Evolutionary conservation across 2,888 invertebrate genomes (phyloP).

Genomic region (Drosophila siamana): DNA sequence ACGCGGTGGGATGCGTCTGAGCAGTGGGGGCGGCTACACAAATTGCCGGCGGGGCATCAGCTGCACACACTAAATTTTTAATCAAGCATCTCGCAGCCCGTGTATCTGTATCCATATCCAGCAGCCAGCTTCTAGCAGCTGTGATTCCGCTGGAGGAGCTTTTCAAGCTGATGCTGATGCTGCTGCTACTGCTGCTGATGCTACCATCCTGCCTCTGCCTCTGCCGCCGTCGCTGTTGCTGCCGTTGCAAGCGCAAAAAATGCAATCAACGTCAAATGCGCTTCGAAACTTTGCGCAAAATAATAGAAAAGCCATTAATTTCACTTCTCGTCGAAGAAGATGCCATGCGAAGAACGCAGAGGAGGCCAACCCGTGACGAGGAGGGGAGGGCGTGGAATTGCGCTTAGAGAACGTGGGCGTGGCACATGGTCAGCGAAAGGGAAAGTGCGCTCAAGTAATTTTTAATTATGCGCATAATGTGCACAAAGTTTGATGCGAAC

Average conservation of each 20-base stretch:
- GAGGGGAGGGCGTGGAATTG: slow-evolving; percentile 18
- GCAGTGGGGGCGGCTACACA: slow-evolving; percentile 20
- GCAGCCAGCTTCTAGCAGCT: slow-evolving; percentile 58
- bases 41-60: slow-evolving; percentile 69
- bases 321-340: slow-evolving; percentile 78
- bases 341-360: slow-evolving; percentile 18
- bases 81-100: slow-evolving; percentile 63
- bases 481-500: slow-evolving; percentile 58
- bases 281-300: slow-evolving; percentile 79
- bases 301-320: slow-evolving; percentile 79
- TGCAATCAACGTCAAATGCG: slow-evolving; percentile 80
- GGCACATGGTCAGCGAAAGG: slow-evolving; percentile 34
- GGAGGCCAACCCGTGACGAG: slow-evolving; percentile 3
- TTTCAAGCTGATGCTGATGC: slow-evolving; percentile 35
- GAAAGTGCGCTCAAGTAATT: slow-evolving; percentile 61
- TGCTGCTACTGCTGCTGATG: too few relatives aligned
- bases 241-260: slow-evolving; percentile 66
- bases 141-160: slow-evolving; percentile 64
- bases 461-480: slow-evolving; percentile 78
- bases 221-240: slow-evolving; percentile 3
- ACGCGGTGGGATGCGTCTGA: not conserved
- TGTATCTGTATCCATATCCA: slow-evolving; percentile 37
- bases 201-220: not conserved
- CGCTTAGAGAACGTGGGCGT: slow-evolving; percentile 29
- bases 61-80: slow-evolving; percentile 75